phyloP scores from a whole-genome alignment of 2,888 invertebrate genomes.

The Podotricha telesiphe region DNA sequence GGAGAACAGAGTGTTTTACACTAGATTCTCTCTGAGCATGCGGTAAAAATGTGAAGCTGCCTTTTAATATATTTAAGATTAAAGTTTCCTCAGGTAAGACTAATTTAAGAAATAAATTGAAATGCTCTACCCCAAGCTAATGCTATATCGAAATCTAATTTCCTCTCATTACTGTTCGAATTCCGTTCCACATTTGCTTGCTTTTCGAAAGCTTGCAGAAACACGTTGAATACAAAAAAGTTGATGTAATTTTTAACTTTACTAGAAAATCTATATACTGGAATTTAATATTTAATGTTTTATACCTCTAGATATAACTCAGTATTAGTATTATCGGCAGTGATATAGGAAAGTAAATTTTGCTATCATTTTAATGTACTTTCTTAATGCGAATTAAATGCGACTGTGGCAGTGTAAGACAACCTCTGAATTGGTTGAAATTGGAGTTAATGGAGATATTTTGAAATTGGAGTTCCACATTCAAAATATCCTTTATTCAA shows the following conservation, averaged over 20 bases:
- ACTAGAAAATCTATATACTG: not conserved
- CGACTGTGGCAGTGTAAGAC: no score
- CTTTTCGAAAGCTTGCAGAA: conserved; percentile 21
- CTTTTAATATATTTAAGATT: not conserved
- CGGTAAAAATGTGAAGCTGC: no score
- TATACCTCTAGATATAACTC: no score
- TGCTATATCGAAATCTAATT: conserved; percentile 29
- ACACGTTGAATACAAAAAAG: conserved; percentile 11
- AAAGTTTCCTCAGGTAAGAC: not conserved
- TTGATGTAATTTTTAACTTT: conserved; percentile 5
- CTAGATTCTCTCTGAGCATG: not conserved
- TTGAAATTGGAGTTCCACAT: no score
- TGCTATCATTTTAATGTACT: no score
- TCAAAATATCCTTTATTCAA: no score
- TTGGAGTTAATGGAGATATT: no score
- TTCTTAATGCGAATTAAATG: no score
- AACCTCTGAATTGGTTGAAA: no score
- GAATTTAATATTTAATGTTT: not conserved
- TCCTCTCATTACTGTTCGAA: conserved; percentile 21
- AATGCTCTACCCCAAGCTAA: conserved; percentile 20
- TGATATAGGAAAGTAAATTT: no score
- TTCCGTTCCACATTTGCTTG: conserved; percentile 19
- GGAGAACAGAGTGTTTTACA: no score
- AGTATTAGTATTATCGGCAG: no score
- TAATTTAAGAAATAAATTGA: conserved; percentile 7